Evolutionary conservation across 2,113 vertebrate species (phyloP).

Genomic region (Pachypanchax playfairii): DNA sequence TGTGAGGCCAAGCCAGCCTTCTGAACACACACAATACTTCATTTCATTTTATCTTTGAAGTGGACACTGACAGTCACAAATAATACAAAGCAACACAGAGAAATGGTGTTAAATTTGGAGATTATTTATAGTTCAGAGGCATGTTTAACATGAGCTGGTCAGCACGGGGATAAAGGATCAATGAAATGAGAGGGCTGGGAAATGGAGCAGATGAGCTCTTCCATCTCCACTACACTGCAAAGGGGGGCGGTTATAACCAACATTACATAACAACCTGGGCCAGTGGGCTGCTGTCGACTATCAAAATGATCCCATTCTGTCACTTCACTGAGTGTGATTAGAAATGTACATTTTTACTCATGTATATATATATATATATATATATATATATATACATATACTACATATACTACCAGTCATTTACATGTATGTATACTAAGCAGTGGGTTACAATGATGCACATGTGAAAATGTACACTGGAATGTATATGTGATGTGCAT

Average conservation of each 20-base stretch:
- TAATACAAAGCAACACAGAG: no score
- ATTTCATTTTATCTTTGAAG: not conserved
- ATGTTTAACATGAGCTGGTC: not conserved
- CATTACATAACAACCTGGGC: conserved; percentile 60
- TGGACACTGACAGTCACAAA: not conserved
- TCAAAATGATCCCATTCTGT: conserved; percentile 50
- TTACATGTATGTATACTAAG: not conserved
- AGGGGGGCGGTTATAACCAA: not conserved
- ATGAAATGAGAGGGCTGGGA: conserved; percentile 34
- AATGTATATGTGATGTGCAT: no score
- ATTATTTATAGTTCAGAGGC: not conserved
- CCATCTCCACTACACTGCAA: conserved; percentile 5
- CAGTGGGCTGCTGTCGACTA: conserved; percentile 44
- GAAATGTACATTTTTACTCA: not conserved
- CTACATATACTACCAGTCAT: no score
- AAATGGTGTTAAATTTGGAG: no score
- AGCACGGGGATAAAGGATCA: conserved; percentile 7
- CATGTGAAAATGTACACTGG: no score
- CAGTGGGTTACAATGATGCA: no score
- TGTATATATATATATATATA: no score
- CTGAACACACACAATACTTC: conserved; percentile 1
- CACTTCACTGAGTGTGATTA: conserved; percentile 5
- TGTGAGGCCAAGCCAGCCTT: conserved; percentile 30
- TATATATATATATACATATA: no score
- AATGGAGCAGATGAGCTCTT: conserved; percentile 50